A percentile compares a stretch with the other conserved stretches of the same genome.
These are phyloP conservation scores for Cyprinella venusta DNA, from an alignment of 2,797 vertebrate genomes.

Conservation along the genomic window DNA sequence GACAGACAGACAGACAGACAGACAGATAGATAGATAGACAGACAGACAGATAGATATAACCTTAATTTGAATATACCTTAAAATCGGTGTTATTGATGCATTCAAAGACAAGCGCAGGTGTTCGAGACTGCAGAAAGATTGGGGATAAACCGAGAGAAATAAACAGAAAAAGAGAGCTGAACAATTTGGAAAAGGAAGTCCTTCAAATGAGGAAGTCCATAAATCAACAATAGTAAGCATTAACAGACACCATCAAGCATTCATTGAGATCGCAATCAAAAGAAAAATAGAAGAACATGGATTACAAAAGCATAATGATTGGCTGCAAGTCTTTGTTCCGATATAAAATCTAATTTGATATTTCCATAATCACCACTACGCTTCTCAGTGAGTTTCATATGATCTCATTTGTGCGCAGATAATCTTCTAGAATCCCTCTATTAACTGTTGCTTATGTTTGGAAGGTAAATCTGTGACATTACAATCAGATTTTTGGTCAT, in stretches of 20 bases:
- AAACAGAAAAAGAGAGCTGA: slow-evolving; percentile 3
- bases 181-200: slow-evolving; percentile 20
- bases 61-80: slow-evolving; percentile 82
- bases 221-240: slow-evolving; percentile 18
- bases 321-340: background rate
- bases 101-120: slow-evolving; percentile 98
- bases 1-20: too few relatives aligned
- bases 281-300: background rate
- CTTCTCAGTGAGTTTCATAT: background rate
- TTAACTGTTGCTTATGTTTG: background rate
- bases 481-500: background rate
- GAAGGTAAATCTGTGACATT: background rate
- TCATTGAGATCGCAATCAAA: slow-evolving; percentile 21
- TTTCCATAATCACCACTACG: background rate
- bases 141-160: slow-evolving; percentile 19
- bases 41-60: background rate
- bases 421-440: slow-evolving; percentile 2
- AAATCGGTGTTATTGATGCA: slow-evolving; percentile 99
- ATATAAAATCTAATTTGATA: slow-evolving; percentile 15
- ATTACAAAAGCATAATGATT: background rate
- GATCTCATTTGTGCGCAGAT: slow-evolving; percentile 9
- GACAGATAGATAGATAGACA: background rate
- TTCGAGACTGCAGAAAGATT: slow-evolving; percentile 92
- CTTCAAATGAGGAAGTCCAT: slow-evolving; percentile 11
- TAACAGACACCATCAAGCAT: background rate